Evolutionary conservation across 1,140 invertebrate genomes (phyloP).

Genomic region (Cotesia glomerata): DNA sequence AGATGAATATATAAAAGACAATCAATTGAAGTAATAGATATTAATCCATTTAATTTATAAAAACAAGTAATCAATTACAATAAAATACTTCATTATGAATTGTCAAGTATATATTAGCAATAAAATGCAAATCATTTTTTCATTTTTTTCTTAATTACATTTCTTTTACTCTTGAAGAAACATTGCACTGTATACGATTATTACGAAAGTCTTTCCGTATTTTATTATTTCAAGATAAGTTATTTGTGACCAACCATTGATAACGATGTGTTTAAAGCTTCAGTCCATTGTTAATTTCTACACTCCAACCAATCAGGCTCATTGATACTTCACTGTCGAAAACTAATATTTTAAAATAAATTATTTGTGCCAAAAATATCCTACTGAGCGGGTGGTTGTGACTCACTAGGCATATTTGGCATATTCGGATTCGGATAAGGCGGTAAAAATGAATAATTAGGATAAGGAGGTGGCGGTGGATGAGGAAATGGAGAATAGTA

Average conservation of each 20-base stretch:
- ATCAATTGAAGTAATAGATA: not conserved
- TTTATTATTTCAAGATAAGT: constrained; percentile 15
- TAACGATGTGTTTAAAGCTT: constrained; percentile 54
- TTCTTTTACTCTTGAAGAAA: constrained; percentile 35
- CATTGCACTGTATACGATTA: constrained; percentile 47
- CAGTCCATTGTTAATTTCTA: constrained; percentile 49
- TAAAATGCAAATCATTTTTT: not conserved
- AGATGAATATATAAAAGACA: not conserved
- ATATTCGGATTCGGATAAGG: constrained; percentile 59
- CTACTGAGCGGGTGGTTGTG: constrained; percentile 58
- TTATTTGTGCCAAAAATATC: constrained; percentile 9
- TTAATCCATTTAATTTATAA: not conserved
- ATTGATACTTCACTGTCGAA: not conserved
- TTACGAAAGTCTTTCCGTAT: constrained; percentile 23
- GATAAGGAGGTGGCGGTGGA: constrained; percentile 60
- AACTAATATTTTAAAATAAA: not conserved
- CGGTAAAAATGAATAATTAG: constrained; percentile 60
- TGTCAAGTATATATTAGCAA: not conserved
- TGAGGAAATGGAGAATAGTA: constrained; percentile 60
- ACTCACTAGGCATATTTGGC: constrained; percentile 56
- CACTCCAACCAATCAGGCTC: not conserved
- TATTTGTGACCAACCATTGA: constrained; percentile 53
- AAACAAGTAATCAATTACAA: constrained; percentile 15
- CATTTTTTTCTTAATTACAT: not conserved
- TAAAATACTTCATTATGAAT: constrained; percentile 22